Percentiles rank a stretch among this genome's conserved stretches.
Conservation (phyloP, 2,113 vertebrate species). For the Hylia prasina region DNA sequence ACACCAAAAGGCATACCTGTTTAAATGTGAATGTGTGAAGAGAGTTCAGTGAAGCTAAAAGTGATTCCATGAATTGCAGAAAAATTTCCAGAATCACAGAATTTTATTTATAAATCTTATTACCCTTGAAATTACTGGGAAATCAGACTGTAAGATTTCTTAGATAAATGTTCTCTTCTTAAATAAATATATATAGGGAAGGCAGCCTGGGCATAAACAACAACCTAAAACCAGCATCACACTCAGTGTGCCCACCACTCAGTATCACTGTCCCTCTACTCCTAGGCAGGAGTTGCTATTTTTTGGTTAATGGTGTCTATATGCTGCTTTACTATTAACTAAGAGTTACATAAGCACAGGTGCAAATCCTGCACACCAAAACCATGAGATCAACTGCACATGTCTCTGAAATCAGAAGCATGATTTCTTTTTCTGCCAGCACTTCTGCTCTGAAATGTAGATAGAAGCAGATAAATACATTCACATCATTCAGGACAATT, state of each 20-base stretch:
- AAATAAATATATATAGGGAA: not conserved
- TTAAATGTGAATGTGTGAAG: not conserved
- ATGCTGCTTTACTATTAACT: not conserved
- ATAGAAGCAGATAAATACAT: not conserved
- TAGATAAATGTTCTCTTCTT: not conserved
- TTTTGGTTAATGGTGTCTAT: not conserved
- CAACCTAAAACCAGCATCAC: not conserved
- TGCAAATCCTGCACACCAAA: not conserved
- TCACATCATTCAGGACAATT: not conserved
- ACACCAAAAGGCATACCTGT: not conserved
- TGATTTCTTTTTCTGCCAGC: not conserved
- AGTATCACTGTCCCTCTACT: not conserved
- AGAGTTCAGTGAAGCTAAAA: not conserved
- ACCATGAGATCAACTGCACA: rapidly evolving
- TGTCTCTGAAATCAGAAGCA: not conserved
- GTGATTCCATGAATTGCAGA: not conserved
- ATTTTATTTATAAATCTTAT: not conserved
- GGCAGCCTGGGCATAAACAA: not conserved
- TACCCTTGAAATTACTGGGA: not conserved
- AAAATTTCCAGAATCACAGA: not conserved
- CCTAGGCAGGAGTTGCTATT: not conserved
- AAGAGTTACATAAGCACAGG: not conserved
- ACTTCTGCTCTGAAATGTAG: not conserved
- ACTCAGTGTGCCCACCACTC: not conserved
- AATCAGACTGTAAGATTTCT: not conserved